Percentiles rank a stretch among this genome's conserved stretches.
phyloP scores from a whole-genome alignment of 2,797 vertebrate species.

The Gallirallus australis region DNA sequence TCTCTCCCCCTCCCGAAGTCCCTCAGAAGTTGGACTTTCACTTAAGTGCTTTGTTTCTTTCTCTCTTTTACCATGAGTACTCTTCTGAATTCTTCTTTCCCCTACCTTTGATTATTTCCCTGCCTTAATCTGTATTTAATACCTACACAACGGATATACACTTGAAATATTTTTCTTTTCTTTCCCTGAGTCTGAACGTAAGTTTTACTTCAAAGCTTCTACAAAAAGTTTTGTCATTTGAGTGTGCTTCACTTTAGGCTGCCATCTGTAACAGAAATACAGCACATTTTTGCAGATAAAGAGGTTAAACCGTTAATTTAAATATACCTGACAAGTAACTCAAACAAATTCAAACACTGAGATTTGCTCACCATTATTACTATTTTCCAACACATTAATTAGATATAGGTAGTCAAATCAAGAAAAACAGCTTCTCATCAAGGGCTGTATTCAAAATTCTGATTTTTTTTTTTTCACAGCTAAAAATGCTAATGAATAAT shows the following conservation, averaged over 20 bases:
- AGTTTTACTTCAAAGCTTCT: background rate
- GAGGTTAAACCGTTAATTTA: conserved; percentile 14
- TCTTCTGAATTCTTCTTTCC: background rate
- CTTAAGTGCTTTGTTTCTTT: background rate
- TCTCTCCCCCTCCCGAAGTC: background rate
- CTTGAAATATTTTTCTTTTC: background rate
- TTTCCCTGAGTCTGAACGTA: background rate
- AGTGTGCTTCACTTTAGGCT: background rate
- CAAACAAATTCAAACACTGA: conserved; percentile 5
- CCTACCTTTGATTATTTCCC: background rate
- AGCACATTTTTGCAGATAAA: background rate
- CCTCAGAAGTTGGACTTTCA: background rate
- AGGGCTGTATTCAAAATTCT: background rate
- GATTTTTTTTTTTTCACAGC: background rate
- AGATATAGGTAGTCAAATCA: background rate
- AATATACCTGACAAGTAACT: background rate
- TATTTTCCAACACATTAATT: conserved; percentile 1
- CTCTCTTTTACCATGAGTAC: background rate
- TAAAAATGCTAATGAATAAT: background rate
- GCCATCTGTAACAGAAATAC: background rate
- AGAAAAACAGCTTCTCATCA: conserved; percentile 3
- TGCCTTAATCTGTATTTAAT: background rate
- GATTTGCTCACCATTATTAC: background rate
- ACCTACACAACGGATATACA: background rate
- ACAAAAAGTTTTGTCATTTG: background rate